These are phyloP conservation scores for Tetrax tetrax DNA, from an alignment of 2,113 vertebrate genomes.

Conservation along the genomic window DNA sequence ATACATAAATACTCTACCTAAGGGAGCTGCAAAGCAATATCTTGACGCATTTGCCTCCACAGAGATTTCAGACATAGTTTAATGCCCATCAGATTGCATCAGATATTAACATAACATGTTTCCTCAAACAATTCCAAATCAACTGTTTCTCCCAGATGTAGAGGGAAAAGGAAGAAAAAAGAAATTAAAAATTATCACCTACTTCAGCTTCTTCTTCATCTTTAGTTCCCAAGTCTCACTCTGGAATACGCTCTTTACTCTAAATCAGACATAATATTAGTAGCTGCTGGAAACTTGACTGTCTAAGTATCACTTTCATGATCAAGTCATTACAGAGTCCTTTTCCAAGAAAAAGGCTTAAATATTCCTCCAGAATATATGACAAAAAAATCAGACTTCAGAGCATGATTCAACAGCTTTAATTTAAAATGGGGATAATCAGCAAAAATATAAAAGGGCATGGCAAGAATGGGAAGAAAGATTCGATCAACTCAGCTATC, in stretches of 20 bases:
- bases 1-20: not conserved
- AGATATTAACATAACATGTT: not conserved
- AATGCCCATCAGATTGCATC: not conserved
- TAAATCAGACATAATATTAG: not conserved
- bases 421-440: not conserved
- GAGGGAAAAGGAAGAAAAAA: not conserved
- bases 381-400: not conserved
- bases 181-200: not conserved
- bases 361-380: not conserved
- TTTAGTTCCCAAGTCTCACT: not conserved
- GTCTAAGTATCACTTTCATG: not conserved
- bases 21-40: not conserved
- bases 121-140: not conserved
- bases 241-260: not conserved
- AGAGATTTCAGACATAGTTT: not conserved
- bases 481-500: not conserved
- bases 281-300: not conserved
- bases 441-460: not conserved
- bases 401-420: not conserved
- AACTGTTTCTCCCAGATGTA: not conserved
- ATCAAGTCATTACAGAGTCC: not conserved
- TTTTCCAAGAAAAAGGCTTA: not conserved
- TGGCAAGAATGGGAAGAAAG: not conserved
- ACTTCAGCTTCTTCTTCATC: not conserved
- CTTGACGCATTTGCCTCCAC: not conserved